Conservation (phyloP, 1,140 invertebrate genomes). For the Anthonomus grandis region DNA sequence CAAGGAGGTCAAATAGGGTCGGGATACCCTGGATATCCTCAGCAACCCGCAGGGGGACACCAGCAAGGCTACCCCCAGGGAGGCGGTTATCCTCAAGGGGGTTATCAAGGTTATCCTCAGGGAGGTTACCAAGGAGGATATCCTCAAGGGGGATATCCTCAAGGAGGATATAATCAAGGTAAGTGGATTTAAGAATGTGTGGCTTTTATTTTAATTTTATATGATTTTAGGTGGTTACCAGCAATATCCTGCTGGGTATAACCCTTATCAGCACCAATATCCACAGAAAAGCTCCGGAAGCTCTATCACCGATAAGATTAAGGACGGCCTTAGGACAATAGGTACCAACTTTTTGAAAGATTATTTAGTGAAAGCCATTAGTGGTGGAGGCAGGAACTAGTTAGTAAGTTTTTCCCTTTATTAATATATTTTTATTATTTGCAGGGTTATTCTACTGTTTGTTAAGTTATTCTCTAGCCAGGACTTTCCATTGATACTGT, state of each 20-base stretch:
- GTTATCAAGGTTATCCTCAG: constrained; percentile 22
- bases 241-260: constrained; percentile 26
- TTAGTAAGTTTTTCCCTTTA: no score
- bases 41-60: constrained; percentile 14
- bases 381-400: constrained; percentile 8
- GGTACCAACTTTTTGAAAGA: constrained; percentile 34
- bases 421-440: constrained; percentile 29
- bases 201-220: neutral
- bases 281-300: constrained; percentile 17
- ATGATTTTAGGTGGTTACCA: constrained; percentile 19
- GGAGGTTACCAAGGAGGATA: constrained; percentile 25
- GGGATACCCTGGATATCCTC: constrained; percentile 27
- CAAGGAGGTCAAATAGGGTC: constrained; percentile 28
- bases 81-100: constrained; percentile 23
- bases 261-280: constrained; percentile 19
- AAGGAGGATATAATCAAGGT: constrained; percentile 18
- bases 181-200: neutral
- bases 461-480: constrained; percentile 26
- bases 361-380: constrained; percentile 22
- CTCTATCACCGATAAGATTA: constrained; percentile 27
- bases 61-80: constrained; percentile 7
- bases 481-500: constrained; percentile 26
- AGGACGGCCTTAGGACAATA: constrained; percentile 22
- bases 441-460: constrained; percentile 34
- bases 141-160: constrained; percentile 22